Evolutionary conservation across 2,888 invertebrate species (phyloP), one percentile per base, ranked within the genome.

Genomic region (Ryuthela nishihirai): DNA sequence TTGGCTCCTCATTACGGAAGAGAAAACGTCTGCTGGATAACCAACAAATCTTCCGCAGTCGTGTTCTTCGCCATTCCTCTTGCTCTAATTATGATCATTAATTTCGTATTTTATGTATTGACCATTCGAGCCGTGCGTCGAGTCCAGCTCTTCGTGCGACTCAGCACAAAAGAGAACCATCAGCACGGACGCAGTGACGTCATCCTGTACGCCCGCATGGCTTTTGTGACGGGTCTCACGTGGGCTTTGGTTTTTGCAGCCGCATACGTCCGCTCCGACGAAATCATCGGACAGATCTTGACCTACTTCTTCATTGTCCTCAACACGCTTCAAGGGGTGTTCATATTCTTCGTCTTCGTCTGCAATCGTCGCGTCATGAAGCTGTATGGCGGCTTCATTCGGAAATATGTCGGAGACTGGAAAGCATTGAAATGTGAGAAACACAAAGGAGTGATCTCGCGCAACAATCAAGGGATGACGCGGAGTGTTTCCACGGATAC

Each of bases 241-340:
- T 71, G 70, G 70, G 62, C 68, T 36, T 65, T 71, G 26, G 70
- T 67, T 5, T 59, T 69, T 35, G 41, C 67, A 7, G 62, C 66
- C 1, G 64, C 65, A 6, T 58, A 62, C 17, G 46, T 64, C 12
- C 58, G 40, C 2, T 10, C 54, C 25, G 43, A 49, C 9, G 32
- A 45, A 34, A 10, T 67, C 20, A 24, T 42, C 6, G 55, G 63
- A 7, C 15, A 59, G 32, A 52, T 62, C 17, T 58, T 70, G 7
- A 64, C 65, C 6, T 67, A 67, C 50, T 29, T 67, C 15, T 70
- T 69, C 61, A 66, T 70, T 17, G 46, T 69, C 20, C 62, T 65
- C 26, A 69, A 69, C 36, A 63, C 67, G 18, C 45, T 67, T 5
- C 67, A 69, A 53, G 70, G 70, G 6, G 39, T 69, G n/a, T 66